These are phyloP conservation scores for Catamblyrhynchus diadema DNA, from an alignment of 2,797 vertebrate species.

Conservation along the genomic window DNA sequence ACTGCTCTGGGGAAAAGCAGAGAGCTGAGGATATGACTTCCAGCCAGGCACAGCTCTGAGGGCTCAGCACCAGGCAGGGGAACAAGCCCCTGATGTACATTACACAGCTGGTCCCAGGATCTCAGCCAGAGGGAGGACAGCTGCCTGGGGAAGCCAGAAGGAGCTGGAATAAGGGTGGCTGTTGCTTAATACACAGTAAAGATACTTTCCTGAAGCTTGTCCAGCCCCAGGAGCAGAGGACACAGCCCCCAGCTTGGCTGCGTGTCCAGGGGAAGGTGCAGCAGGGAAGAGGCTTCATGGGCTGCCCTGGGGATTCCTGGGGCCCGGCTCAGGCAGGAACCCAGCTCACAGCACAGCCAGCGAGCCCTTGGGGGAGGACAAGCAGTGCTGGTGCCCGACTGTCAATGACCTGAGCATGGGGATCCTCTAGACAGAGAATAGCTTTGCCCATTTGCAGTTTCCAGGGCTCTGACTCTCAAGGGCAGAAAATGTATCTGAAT, in stretches of 20 bases:
- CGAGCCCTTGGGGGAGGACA: accelerated
- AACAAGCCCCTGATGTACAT: neutral
- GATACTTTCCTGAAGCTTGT: neutral
- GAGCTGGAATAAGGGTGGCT: neutral
- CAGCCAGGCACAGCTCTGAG: accelerated
- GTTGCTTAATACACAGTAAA: neutral
- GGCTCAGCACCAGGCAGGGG: neutral
- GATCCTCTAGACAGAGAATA: neutral
- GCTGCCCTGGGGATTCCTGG: neutral
- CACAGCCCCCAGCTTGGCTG: accelerated
- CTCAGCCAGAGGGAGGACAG: neutral
- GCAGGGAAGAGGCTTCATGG: neutral
- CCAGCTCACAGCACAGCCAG: neutral
- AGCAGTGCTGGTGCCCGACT: neutral
- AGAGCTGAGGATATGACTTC: neutral
- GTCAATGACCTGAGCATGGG: neutral
- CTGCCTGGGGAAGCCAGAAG: neutral
- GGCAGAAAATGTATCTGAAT: neutral
- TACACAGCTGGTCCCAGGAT: neutral
- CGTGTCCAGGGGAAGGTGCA: neutral
- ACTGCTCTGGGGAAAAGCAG: neutral
- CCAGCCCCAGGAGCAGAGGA: accelerated
- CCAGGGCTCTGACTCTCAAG: neutral
- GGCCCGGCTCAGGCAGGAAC: neutral
- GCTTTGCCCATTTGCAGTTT: neutral